Conservation (phyloP, 2,797 vertebrate genomes). For the Enteromius argenteus region DNA sequence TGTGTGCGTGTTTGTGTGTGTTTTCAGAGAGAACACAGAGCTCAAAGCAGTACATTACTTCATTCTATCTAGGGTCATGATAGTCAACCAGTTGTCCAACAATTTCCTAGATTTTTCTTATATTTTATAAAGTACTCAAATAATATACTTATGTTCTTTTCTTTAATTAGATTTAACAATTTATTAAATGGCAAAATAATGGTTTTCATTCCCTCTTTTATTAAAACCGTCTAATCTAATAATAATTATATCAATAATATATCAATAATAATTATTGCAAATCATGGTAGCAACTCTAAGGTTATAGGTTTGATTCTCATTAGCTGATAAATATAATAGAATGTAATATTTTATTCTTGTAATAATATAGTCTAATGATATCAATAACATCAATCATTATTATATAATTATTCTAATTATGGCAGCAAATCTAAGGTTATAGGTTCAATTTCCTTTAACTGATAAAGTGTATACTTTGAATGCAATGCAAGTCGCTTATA, state of each 20-base stretch:
- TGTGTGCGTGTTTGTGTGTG: slow-evolving; percentile 26
- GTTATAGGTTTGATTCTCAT: too few relatives aligned
- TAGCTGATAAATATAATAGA: too few relatives aligned
- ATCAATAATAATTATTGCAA: background rate
- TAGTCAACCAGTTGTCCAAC: background rate
- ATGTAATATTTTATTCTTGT: too few relatives aligned
- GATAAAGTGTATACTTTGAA: background rate
- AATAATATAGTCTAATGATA: too few relatives aligned
- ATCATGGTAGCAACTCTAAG: too few relatives aligned
- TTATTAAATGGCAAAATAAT: background rate
- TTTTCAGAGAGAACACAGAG: slow-evolving; percentile 17
- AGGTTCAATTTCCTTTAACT: background rate
- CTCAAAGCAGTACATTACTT: too few relatives aligned
- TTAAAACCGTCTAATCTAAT: background rate
- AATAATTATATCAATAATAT: background rate
- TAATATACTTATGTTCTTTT: background rate
- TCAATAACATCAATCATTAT: too few relatives aligned
- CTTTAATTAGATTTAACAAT: background rate
- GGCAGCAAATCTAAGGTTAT: background rate
- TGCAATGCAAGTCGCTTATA: background rate
- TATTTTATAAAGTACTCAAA: background rate
- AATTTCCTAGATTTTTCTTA: background rate
- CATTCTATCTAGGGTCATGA: background rate
- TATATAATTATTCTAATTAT: background rate
- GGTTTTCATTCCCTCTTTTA: background rate